phyloP scores from a whole-genome alignment of 2,113 vertebrate genomes.

The Pampusana beccarii region DNA sequence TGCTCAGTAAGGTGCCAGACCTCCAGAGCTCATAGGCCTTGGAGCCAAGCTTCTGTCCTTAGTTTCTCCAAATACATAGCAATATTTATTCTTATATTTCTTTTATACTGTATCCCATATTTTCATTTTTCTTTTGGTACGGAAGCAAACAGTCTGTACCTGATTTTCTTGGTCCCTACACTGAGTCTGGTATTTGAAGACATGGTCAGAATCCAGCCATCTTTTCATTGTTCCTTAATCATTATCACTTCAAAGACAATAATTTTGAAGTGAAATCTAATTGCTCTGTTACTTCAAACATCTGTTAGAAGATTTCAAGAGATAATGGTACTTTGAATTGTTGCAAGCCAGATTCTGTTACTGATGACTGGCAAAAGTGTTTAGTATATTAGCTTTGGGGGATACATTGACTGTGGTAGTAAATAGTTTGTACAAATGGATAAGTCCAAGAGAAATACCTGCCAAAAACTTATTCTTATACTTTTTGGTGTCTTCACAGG shows the following conservation, averaged over 20 bases:
- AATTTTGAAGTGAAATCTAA: slow-evolving; percentile 41
- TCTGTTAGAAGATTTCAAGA: slow-evolving; percentile 7
- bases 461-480: not conserved
- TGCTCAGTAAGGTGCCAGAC: not conserved
- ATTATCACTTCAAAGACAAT: slow-evolving; percentile 33
- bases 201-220: not conserved
- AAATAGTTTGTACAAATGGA: not conserved
- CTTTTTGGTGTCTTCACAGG: slow-evolving; percentile 35
- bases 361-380: not conserved
- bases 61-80: not conserved
- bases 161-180: not conserved
- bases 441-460: slow-evolving; percentile 12
- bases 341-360: slow-evolving; percentile 8
- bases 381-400: not conserved
- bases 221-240: slow-evolving; percentile 43
- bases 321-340: not conserved
- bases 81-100: not conserved
- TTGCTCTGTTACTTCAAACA: not conserved
- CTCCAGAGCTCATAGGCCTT: not conserved
- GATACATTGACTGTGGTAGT: not conserved
- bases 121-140: not conserved
- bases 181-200: not conserved
- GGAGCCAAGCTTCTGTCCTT: not conserved
- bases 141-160: not conserved
- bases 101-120: accelerated